These are phyloP conservation scores for Henicopernis longicauda DNA, from an alignment of 2,113 vertebrate genomes.

Conservation along the genomic window DNA sequence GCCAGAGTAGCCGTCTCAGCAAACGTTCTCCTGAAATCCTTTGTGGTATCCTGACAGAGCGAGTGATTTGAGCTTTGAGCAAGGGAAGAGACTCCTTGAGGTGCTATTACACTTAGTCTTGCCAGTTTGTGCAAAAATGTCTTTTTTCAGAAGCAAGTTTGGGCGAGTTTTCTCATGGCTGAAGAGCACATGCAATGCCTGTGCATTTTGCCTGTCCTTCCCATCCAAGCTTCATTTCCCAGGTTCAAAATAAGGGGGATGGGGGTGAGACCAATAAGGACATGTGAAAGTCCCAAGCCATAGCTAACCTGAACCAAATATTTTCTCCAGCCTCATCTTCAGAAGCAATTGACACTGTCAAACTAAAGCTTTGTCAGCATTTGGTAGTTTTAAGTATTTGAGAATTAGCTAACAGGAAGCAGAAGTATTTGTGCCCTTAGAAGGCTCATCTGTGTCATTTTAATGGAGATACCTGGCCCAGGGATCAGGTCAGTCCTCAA, in stretches of 20 bases:
- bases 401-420: neutral
- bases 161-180: neutral
- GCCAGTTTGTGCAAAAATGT: neutral
- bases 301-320: neutral
- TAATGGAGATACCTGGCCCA: neutral
- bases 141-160: neutral
- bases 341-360: neutral
- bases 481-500: neutral
- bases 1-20: neutral
- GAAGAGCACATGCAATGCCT: neutral
- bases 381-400: neutral
- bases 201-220: neutral
- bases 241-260: neutral
- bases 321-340: neutral
- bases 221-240: neutral
- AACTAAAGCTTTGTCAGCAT: neutral
- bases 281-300: neutral
- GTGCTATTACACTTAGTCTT: constrained; percentile 20
- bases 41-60: neutral
- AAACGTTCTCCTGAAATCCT: neutral
- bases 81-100: constrained; percentile 8
- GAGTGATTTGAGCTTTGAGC: neutral
- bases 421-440: neutral
- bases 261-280: neutral
- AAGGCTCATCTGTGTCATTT: rapidly evolving